These are phyloP conservation scores for Sinocyclocheilus grahami DNA, from an alignment of 2,113 vertebrate genomes.

Conservation along the genomic window DNA sequence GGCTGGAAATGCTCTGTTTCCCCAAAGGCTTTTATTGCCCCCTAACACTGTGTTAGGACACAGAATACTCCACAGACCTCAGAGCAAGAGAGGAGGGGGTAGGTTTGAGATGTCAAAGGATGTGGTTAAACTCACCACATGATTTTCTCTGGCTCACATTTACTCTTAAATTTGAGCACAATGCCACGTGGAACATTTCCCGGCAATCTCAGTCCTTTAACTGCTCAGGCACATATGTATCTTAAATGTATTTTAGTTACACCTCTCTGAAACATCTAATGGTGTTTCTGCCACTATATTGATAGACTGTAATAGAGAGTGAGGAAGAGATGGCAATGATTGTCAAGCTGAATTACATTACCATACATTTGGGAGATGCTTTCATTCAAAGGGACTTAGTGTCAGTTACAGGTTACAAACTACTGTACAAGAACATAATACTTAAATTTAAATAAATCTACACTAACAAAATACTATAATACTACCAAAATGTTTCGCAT, in stretches of 20 bases:
- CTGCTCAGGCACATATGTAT: neutral
- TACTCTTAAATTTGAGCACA: constrained; percentile 13
- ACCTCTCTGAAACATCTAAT: neutral
- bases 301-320: no score
- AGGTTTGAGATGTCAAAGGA: constrained; percentile 35
- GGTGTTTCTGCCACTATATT: neutral
- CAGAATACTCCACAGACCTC: constrained; percentile 65
- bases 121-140: constrained; percentile 22
- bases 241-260: no score
- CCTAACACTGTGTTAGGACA: constrained; percentile 67
- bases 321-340: no score
- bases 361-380: neutral
- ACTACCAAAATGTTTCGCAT: no score
- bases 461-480: no score
- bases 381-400: neutral
- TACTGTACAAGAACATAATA: neutral
- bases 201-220: neutral
- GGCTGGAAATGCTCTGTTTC: constrained; percentile 71
- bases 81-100: constrained; percentile 35
- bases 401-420: neutral
- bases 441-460: no score
- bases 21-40: constrained; percentile 71
- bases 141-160: constrained; percentile 11
- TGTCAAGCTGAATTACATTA: no score
- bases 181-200: constrained; percentile 5